Conservation (phyloP, 1,140 invertebrate species). For the Saccostrea glomerata region DNA sequence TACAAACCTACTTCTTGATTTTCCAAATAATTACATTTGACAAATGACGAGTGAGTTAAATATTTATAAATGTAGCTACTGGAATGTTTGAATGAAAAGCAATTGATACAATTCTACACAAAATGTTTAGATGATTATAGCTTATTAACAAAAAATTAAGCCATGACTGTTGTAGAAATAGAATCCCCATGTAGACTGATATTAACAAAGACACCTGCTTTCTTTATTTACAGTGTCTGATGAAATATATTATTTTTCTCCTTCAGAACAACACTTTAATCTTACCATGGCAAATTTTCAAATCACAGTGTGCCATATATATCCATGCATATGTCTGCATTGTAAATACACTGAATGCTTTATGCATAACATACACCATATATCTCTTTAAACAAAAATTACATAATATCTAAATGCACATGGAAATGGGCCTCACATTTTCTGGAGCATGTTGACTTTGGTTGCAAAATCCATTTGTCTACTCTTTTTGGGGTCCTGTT, state of each 20-base stretch:
- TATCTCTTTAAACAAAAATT: conserved; percentile 32
- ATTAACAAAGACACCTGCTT: too few species aligned
- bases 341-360: background rate
- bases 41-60: too few species aligned
- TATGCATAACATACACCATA: conserved; percentile 2
- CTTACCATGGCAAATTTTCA: background rate
- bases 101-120: background rate
- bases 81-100: too few species aligned
- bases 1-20: too few species aligned
- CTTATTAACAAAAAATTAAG: background rate
- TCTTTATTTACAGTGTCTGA: background rate
- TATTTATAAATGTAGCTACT: too few species aligned
- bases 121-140: background rate
- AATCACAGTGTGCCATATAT: background rate
- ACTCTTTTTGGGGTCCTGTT: conserved; percentile 68
- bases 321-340: background rate
- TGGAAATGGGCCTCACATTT: conserved; percentile 59
- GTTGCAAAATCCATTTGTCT: conserved; percentile 66
- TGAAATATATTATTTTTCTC: background rate
- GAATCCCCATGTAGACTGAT: background rate
- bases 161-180: background rate
- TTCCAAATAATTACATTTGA: too few species aligned
- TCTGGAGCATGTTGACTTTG: conserved; percentile 72
- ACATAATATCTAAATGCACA: conserved; percentile 14
- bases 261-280: background rate